These are phyloP conservation scores for Myopa tessellatipennis DNA, from an alignment of 2,888 invertebrate genomes.

Conservation along the genomic window DNA sequence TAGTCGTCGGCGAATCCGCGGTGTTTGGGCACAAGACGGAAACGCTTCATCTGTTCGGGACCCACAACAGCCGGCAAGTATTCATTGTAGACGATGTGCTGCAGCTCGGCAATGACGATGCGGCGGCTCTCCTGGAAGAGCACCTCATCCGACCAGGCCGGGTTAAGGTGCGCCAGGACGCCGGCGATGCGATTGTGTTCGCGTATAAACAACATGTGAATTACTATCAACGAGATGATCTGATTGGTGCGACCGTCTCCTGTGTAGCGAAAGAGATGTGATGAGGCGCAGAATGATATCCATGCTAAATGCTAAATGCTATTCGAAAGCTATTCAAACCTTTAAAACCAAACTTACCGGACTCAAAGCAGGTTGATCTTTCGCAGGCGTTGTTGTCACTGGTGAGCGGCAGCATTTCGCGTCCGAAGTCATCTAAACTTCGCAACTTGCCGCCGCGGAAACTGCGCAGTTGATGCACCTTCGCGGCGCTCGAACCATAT, in stretches of 20 bases:
- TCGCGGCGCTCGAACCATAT: constrained; percentile 77
- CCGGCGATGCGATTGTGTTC: constrained; percentile 85
- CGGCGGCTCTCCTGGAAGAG: constrained; percentile 80
- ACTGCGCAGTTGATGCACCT: constrained; percentile 72
- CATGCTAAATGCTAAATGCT: background rate
- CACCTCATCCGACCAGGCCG: constrained; percentile 79
- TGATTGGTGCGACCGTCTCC: constrained; percentile 84
- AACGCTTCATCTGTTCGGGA: constrained; percentile 73
- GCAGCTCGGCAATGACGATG: constrained; percentile 80
- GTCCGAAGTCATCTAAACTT: constrained; percentile 75
- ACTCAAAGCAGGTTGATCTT: constrained; percentile 74
- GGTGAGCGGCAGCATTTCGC: constrained; percentile 75
- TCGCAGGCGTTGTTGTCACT: constrained; percentile 74
- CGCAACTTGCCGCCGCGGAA: constrained; percentile 74
- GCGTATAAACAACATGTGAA: constrained; percentile 80
- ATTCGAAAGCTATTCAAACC: too few relatives aligned
- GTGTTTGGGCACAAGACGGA: constrained; percentile 70
- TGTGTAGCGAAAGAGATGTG: constrained; percentile 55
- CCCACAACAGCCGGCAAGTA: constrained; percentile 83
- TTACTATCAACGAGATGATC: constrained; percentile 78
- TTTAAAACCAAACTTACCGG: constrained; percentile 52
- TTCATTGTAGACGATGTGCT: constrained; percentile 84
- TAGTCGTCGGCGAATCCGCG: constrained; percentile 74
- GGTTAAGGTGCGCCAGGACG: constrained; percentile 75
- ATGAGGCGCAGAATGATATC: background rate